A percentile compares a stretch with the other conserved stretches of the same genome.
phyloP scores from a whole-genome alignment of 2,888 invertebrate genomes.

The Lycaena phlaeas region DNA sequence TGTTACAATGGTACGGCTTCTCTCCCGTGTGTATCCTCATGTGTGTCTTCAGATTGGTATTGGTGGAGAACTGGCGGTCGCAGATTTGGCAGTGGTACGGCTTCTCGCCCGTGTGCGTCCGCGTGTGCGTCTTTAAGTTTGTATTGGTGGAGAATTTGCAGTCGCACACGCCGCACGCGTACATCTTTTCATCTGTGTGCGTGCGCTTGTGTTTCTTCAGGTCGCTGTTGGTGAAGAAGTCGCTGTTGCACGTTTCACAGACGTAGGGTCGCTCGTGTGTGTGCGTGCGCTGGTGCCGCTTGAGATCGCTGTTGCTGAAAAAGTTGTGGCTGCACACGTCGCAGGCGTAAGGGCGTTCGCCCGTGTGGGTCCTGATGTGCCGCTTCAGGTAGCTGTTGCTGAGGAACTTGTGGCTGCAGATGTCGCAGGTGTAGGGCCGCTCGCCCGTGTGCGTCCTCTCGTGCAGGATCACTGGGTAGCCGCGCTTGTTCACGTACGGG shows the following conservation, averaged over 20 bases:
- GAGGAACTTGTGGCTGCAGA: neutral
- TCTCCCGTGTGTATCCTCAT: conserved; percentile 1
- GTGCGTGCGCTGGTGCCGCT: neutral
- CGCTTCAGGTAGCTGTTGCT: conserved; percentile 5
- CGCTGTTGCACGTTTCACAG: neutral
- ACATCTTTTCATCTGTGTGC: conserved; percentile 1
- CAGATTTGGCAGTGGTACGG: conserved; percentile 2
- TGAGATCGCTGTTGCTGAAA: neutral
- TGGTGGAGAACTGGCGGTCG: neutral
- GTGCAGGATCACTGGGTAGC: conserved; percentile 1
- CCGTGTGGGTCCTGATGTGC: neutral
- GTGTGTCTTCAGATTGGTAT: neutral
- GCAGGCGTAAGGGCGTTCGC: neutral
- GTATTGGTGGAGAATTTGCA: neutral
- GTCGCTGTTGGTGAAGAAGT: neutral
- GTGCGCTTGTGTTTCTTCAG: neutral
- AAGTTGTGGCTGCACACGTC: neutral
- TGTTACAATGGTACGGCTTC: neutral
- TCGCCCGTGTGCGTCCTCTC: conserved; percentile 4
- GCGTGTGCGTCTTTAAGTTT: neutral
- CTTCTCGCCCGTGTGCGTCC: conserved; percentile 1
- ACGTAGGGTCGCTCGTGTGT: neutral
- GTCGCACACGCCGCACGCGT: neutral
- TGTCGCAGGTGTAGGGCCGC: neutral
- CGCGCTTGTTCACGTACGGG: neutral